phyloP scores from a whole-genome alignment of 2,888 invertebrate genomes.

The Portevinia maculata region DNA sequence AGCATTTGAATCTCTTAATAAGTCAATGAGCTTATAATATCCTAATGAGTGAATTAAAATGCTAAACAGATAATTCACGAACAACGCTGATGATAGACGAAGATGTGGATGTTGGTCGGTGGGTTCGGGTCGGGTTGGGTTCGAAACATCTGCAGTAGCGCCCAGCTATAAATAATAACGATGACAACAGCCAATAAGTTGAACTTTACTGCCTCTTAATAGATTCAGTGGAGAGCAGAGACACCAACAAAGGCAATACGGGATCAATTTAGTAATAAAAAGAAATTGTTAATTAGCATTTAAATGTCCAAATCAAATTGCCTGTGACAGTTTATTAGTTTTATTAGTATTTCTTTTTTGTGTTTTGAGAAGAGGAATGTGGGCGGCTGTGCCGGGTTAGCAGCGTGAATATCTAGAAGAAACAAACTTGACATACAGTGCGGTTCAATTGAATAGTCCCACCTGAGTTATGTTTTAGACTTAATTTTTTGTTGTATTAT shows the following conservation, averaged over 20 bases:
- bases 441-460: no score
- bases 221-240: not conserved
- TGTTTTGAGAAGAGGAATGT: not conserved
- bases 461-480: no score
- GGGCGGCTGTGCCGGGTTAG: no score
- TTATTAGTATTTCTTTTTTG: conserved; percentile 1
- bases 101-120: conserved; percentile 27
- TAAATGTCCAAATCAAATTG: conserved; percentile 57
- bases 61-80: conserved; percentile 22
- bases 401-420: no score
- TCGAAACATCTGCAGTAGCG: conserved; percentile 15
- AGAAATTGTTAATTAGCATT: conserved; percentile 64
- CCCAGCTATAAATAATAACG: conserved; percentile 20
- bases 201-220: conserved; percentile 28
- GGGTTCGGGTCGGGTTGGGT: not conserved
- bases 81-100: conserved; percentile 22
- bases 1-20: conserved; percentile 40
- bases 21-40: conserved; percentile 8
- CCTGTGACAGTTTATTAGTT: conserved; percentile 25
- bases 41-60: conserved; percentile 15
- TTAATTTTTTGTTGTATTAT: no score
- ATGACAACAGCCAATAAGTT: conserved; percentile 43
- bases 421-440: no score
- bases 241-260: conserved; percentile 29
- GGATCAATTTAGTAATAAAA: conserved; percentile 39